Evolutionary conservation across 2,888 invertebrate genomes (phyloP).

Genomic region (Drosophila nr. perissopoda): DNA sequence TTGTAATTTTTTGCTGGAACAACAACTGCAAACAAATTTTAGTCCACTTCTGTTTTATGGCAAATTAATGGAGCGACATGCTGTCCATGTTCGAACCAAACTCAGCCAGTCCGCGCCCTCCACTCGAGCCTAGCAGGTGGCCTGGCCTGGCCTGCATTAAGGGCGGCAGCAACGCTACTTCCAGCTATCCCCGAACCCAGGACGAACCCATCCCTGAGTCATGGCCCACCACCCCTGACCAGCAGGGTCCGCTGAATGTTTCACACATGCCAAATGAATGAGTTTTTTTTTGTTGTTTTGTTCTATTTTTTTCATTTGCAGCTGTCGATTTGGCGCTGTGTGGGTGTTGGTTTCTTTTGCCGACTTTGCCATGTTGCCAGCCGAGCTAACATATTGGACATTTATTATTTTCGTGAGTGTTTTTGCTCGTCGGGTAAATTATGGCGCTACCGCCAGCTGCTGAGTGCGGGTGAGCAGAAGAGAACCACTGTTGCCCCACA

Average conservation of each 20-base stretch:
- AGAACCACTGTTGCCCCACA: conserved; percentile 9
- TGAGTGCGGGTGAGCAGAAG: neutral
- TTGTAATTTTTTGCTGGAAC: conserved; percentile 67
- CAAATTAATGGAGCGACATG: conserved; percentile 82
- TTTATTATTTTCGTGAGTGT: conserved; percentile 81
- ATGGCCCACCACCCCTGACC: conserved; percentile 5
- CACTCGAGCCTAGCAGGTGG: conserved; percentile 76
- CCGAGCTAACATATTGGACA: conserved; percentile 77
- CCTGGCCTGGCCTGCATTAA: conserved; percentile 30
- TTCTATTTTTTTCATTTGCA: conserved; percentile 40
- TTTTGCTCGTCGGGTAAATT: conserved; percentile 79
- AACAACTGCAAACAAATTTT: conserved; percentile 78
- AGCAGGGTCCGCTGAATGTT: conserved; percentile 56
- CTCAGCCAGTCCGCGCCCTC: conserved; percentile 24
- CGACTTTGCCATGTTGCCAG: conserved; percentile 64
- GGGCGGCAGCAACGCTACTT: conserved; percentile 37
- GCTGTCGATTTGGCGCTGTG: conserved; percentile 57
- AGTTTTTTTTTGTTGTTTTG: conserved; percentile 46
- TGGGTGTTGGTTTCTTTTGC: conserved; percentile 62
- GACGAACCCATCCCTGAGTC: conserved; percentile 46
- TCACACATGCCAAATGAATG: conserved; percentile 78
- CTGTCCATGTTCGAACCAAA: conserved; percentile 61
- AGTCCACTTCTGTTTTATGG: conserved; percentile 83
- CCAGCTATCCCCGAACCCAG: conserved; percentile 17
- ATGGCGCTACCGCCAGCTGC: conserved; percentile 43